Conservation (phyloP, 2,797 vertebrate species). For the Peromyscus melanophrys region DNA sequence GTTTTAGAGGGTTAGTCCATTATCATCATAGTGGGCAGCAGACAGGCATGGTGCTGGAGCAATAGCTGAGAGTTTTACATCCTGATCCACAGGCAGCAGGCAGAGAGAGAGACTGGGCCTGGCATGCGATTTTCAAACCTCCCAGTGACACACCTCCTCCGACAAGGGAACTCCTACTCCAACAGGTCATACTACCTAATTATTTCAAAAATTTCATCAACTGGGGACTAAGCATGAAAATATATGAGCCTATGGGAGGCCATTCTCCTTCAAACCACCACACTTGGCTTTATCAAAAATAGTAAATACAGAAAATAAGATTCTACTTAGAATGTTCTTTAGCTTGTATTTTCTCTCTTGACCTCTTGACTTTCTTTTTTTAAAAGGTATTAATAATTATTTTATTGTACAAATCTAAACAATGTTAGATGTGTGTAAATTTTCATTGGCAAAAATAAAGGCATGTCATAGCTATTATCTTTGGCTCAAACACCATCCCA, state of each 20-base stretch:
- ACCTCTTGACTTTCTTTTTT: not conserved
- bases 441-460: constrained; percentile 47
- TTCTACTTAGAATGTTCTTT: constrained; percentile 33
- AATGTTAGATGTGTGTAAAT: constrained; percentile 60
- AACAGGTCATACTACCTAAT: not conserved
- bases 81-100: not conserved
- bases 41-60: not conserved
- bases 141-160: not conserved
- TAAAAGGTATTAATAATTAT: constrained; percentile 6
- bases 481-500: constrained; percentile 40
- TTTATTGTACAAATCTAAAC: constrained; percentile 58
- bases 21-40: not conserved
- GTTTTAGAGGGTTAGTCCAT: not conserved
- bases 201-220: not conserved
- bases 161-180: not conserved
- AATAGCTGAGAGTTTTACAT: too few species aligned
- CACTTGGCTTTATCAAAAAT: not conserved
- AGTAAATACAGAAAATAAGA: not conserved
- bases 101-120: not conserved
- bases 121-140: not conserved
- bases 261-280: not conserved
- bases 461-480: constrained; percentile 22
- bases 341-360: constrained; percentile 31
- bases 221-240: not conserved
- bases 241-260: too few species aligned